These are phyloP conservation scores for Saccopteryx leptura DNA, from an alignment of 2,113 vertebrate species.

Conservation along the genomic window DNA sequence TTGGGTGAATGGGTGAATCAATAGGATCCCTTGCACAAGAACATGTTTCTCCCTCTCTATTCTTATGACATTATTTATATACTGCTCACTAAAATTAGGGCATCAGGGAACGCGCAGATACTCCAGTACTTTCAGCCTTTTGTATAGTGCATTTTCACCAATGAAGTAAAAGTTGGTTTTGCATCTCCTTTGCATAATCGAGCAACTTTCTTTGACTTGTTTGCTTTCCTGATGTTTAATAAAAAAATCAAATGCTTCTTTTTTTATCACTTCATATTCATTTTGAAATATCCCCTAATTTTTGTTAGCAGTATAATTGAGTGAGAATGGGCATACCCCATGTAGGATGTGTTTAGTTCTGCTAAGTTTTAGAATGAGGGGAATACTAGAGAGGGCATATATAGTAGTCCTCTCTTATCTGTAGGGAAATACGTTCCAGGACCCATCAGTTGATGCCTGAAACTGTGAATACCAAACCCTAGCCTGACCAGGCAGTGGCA, in stretches of 20 bases:
- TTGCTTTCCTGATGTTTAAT: too few species aligned
- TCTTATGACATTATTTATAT: neutral
- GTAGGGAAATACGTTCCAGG: neutral
- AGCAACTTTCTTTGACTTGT: too few species aligned
- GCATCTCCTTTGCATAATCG: too few species aligned
- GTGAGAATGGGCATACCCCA: neutral
- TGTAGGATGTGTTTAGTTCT: neutral
- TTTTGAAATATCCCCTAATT: too few species aligned
- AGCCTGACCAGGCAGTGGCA: too few species aligned
- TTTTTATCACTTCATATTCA: too few species aligned
- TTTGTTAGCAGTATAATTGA: neutral
- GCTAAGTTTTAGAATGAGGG: conserved; percentile 11
- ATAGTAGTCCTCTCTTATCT: neutral
- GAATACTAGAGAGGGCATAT: neutral
- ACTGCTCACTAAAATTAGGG: too few species aligned
- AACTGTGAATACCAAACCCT: neutral
- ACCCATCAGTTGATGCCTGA: neutral
- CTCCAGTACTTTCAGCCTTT: too few species aligned
- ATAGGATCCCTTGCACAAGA: neutral
- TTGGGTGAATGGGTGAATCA: conserved; percentile 11
- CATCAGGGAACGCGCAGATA: too few species aligned
- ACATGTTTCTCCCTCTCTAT: neutral
- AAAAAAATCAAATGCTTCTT: too few species aligned
- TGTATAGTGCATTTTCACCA: too few species aligned
- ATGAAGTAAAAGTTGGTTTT: too few species aligned